phyloP scores from a whole-genome alignment of 37 sponge, comb jelly and placozoan species.

The Geodia barretti region DNA sequence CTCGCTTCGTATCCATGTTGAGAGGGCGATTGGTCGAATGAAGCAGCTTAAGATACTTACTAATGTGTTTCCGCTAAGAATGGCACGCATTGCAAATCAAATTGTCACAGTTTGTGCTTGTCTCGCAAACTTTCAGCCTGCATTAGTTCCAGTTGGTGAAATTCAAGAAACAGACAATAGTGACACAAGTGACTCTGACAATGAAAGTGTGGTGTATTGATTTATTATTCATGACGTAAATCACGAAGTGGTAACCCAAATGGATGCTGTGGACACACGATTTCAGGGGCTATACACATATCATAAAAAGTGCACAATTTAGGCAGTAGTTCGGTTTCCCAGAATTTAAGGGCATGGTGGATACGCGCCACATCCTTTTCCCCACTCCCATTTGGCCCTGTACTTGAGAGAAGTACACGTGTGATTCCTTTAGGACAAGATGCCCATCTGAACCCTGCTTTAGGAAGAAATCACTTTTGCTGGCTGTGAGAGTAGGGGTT shows the following conservation, averaged over 20 bases:
- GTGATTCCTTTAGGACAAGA: neutral
- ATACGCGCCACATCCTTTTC: constrained; percentile 44
- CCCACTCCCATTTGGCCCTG: constrained; percentile 62
- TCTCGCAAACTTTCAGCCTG: constrained; percentile 36
- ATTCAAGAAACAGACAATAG: too few relatives aligned
- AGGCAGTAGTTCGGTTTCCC: constrained; percentile 13
- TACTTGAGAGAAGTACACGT: constrained; percentile 41
- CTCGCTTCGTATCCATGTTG: constrained; percentile 36
- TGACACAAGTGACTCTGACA: neutral
- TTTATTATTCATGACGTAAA: constrained; percentile 10
- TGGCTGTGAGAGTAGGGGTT: constrained; percentile 1
- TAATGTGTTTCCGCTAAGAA: constrained; percentile 18
- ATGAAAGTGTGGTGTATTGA: neutral
- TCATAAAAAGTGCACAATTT: constrained; percentile 20
- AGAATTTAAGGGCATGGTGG: constrained; percentile 30
- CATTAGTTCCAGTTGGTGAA: constrained; percentile 19
- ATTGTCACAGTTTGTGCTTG: constrained; percentile 33
- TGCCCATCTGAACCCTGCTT: neutral
- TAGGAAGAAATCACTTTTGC: too few relatives aligned
- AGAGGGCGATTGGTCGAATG: constrained; percentile 29
- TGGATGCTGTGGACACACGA: constrained; percentile 14
- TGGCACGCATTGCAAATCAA: constrained; percentile 25
- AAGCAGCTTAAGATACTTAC: constrained; percentile 35
- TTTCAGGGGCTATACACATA: constrained; percentile 18
- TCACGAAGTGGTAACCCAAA: constrained; percentile 20